These are phyloP conservation scores for Parthenolecanium corni DNA, from an alignment of 2,888 invertebrate species.

Conservation along the genomic window DNA sequence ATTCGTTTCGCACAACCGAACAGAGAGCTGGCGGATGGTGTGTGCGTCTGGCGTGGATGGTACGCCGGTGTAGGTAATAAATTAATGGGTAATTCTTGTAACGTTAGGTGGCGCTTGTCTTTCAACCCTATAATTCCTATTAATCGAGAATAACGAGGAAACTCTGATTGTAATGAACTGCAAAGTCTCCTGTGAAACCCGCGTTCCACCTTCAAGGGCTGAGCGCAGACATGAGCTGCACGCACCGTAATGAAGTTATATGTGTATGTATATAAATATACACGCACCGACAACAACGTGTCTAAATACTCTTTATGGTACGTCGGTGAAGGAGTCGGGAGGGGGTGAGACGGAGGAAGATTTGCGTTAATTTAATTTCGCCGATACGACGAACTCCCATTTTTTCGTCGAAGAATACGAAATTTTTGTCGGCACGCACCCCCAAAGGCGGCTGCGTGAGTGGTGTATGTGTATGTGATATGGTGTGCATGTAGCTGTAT, in stretches of 20 bases:
- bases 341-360: neutral
- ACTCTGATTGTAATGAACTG: constrained; percentile 28
- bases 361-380: neutral
- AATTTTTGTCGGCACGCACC: too few species aligned
- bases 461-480: neutral
- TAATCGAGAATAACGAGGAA: constrained; percentile 25
- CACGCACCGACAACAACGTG: neutral
- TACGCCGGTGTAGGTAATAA: constrained; percentile 7
- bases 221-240: neutral
- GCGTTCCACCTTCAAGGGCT: neutral
- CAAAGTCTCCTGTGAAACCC: constrained; percentile 9
- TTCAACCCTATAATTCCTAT: constrained; percentile 26
- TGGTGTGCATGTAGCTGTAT: too few species aligned
- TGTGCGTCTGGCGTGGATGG: too few species aligned
- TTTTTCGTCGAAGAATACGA: too few species aligned
- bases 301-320: neutral
- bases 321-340: neutral
- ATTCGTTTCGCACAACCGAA: too few species aligned
- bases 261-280: neutral
- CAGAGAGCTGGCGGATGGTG: too few species aligned
- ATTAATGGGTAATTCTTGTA: constrained; percentile 29
- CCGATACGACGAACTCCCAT: too few species aligned
- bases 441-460: too few species aligned
- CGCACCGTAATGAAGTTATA: constrained; percentile 3
- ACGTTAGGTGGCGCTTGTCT: constrained; percentile 27